Percentiles rank a stretch among this genome's conserved stretches.
Evolutionary conservation across 2,113 vertebrate species (phyloP).

Genomic region (Glaucidium brasilianum): DNA sequence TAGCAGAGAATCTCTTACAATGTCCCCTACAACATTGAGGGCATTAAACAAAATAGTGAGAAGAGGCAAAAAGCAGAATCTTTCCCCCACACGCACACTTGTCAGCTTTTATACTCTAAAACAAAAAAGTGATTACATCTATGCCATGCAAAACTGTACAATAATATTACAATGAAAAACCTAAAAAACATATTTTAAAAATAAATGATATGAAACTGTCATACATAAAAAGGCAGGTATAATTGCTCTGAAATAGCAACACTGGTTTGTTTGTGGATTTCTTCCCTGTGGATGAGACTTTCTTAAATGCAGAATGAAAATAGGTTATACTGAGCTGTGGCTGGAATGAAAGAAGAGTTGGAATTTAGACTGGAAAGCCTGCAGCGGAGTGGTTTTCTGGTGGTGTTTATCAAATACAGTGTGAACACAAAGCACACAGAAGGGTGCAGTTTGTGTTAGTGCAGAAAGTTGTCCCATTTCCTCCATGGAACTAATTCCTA

Average conservation of each 20-base stretch:
- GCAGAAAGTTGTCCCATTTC: neutral
- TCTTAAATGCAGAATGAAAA: neutral
- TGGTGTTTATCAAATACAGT: neutral
- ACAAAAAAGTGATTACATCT: slow-evolving; percentile 91
- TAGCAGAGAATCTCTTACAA: slow-evolving; percentile 89
- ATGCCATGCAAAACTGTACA: slow-evolving; percentile 99
- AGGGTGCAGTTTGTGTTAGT: neutral
- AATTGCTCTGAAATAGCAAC: slow-evolving; percentile 82
- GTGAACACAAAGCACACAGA: neutral
- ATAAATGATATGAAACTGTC: slow-evolving; percentile 87
- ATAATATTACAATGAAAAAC: slow-evolving; percentile 91
- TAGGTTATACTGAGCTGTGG: neutral
- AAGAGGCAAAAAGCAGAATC: slow-evolving; percentile 70
- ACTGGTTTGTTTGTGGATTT: slow-evolving; percentile 70
- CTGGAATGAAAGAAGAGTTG: neutral
- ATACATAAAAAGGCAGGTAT: slow-evolving; percentile 89
- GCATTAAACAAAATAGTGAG: slow-evolving; percentile 79
- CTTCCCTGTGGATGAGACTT: slow-evolving; percentile 34
- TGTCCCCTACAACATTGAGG: slow-evolving; percentile 82
- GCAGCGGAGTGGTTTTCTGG: neutral
- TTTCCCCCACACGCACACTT: slow-evolving; percentile 64
- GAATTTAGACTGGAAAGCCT: neutral
- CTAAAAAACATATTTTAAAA: slow-evolving; percentile 79
- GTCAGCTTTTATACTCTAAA: slow-evolving; percentile 78
- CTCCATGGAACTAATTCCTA: neutral